phyloP scores from a whole-genome alignment of 2,888 invertebrate genomes.

The Phasia obesa region DNA sequence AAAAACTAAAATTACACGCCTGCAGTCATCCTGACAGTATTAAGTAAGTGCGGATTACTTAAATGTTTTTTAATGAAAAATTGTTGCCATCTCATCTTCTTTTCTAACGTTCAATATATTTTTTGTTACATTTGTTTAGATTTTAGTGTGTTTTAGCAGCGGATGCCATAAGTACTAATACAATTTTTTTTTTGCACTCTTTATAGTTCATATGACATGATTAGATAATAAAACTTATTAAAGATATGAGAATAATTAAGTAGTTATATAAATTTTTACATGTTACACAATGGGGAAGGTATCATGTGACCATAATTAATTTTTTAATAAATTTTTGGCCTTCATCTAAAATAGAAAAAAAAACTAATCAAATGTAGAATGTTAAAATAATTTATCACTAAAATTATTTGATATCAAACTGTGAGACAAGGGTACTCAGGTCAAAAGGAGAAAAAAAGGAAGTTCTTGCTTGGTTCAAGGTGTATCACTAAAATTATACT shows the following conservation, averaged over 20 bases:
- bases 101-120: neutral
- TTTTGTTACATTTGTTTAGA: neutral
- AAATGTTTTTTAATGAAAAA: constrained; percentile 81
- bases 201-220: constrained; percentile 9
- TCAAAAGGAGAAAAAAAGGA: too few relatives aligned
- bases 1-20: constrained; percentile 47
- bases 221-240: constrained; percentile 42
- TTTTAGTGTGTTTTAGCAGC: constrained; percentile 15
- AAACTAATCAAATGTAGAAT: too few relatives aligned
- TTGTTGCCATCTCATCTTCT: constrained; percentile 51
- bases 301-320: too few relatives aligned
- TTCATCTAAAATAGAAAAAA: too few relatives aligned
- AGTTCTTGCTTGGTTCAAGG: too few relatives aligned
- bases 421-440: too few relatives aligned
- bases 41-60: constrained; percentile 76
- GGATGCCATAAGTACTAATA: constrained; percentile 32
- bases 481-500: too few relatives aligned
- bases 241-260: constrained; percentile 12
- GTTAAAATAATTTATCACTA: too few relatives aligned
- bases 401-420: too few relatives aligned
- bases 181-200: neutral
- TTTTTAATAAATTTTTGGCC: too few relatives aligned
- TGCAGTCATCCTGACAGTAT: constrained; percentile 37
- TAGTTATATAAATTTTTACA: neutral
- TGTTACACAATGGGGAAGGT: constrained; percentile 15